Evolutionary conservation across 2,888 invertebrate genomes (phyloP), one percentile per base, ranked within the genome.

Genomic region (Cosmia pyralina): DNA sequence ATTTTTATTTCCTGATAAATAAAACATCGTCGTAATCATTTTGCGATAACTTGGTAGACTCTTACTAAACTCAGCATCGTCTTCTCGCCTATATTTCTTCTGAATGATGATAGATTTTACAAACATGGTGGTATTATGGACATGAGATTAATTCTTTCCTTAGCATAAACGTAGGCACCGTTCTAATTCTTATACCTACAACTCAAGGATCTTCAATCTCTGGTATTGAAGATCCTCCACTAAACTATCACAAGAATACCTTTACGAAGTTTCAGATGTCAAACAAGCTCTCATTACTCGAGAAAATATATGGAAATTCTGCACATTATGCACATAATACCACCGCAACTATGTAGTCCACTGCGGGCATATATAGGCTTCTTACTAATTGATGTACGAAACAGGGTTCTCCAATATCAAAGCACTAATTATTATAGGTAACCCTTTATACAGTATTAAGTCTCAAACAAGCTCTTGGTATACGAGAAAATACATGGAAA

Each of bases 351-450:
- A 68, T 13, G 6, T 68, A 75, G 34, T 68, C 75, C 48, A 75
- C 52, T 67, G 48, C 19, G 22, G 15, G 10, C 41, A 65, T 55
- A 46, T 55, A 28, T 46, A 60, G 48, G 38, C 8, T 57, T 48
- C 44, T 34, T 50, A 59, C n/a, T 76, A 76, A 69, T 72, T 70
- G 57, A 48, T 77, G 17, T 38, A 22, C 41, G 15, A 46, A 52
- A 77, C 57, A 71, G 38, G 22, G 60, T 11, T 73, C 60, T 77
- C 67, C 44, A 52, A 74, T 74, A 69, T 58, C 74, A 71, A 71
- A 66, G 44, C 44, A 70, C 46, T 71, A 66, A 74, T 68, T 73
- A 71, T 55, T 57, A 52, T 34, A 59, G n/a, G 17, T 22, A 71
- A 59, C 19, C 22, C 60, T 65, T 58, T 58, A 60, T 46, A 63